These are phyloP conservation scores for Athene noctua DNA, from an alignment of 2,113 vertebrate species.

Conservation along the genomic window DNA sequence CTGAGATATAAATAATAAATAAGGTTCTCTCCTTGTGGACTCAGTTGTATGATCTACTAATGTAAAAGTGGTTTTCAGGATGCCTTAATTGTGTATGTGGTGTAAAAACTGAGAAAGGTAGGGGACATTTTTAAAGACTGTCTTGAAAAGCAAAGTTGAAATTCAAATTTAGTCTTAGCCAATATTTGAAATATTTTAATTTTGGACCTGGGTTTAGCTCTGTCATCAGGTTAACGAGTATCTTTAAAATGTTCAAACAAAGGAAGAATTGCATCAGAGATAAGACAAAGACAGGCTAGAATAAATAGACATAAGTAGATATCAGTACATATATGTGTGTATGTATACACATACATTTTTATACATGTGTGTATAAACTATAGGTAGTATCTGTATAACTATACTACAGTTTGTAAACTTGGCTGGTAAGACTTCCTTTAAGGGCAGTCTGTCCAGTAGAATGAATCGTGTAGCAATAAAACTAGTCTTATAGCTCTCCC, in stretches of 20 bases:
- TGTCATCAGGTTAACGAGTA: background rate
- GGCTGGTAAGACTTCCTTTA: background rate
- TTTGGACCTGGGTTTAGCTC: background rate
- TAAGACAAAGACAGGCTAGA: background rate
- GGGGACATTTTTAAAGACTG: background rate
- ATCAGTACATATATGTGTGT: background rate
- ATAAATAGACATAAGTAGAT: background rate
- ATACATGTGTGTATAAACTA: background rate
- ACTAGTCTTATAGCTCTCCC: background rate
- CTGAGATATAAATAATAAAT: slow-evolving; percentile 26
- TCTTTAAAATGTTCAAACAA: background rate
- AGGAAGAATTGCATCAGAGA: background rate
- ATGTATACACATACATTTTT: background rate
- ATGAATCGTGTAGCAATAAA: background rate
- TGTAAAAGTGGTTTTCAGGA: background rate
- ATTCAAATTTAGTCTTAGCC: background rate
- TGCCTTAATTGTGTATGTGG: background rate
- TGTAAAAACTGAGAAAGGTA: slow-evolving; percentile 5
- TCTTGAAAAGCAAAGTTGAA: background rate
- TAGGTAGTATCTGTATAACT: background rate
- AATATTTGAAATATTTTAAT: background rate
- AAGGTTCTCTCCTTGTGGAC: background rate
- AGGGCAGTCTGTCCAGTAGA: background rate
- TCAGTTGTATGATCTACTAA: background rate
- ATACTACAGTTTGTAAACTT: background rate